A percentile compares a stretch with the other conserved stretches of the same genome.
Conservation (phyloP, 2,113 vertebrate species). For the Siniperca chuatsi region DNA sequence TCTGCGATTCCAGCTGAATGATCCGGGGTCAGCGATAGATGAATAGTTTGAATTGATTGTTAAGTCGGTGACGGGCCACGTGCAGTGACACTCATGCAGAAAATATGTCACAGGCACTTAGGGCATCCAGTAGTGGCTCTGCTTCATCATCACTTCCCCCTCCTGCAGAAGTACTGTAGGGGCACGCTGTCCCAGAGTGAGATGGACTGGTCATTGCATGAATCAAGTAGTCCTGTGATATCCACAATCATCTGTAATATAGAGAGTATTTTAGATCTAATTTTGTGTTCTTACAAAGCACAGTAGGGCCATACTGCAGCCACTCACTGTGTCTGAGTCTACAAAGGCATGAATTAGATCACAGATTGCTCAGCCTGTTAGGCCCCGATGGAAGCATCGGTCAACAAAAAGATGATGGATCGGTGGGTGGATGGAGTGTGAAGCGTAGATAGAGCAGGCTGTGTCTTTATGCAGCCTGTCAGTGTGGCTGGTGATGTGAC, state of each 20-base stretch:
- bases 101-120: constrained; percentile 55
- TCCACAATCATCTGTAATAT: neutral
- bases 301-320: neutral
- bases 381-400: constrained; percentile 6
- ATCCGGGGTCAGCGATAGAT: constrained; percentile 43
- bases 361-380: constrained; percentile 37
- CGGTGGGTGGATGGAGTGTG: constrained; percentile 18
- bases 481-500: constrained; percentile 31
- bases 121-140: constrained; percentile 36
- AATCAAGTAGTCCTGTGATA: neutral
- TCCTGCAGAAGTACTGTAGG: neutral
- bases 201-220: neutral
- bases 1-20: constrained; percentile 77
- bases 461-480: constrained; percentile 52
- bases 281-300: constrained; percentile 15
- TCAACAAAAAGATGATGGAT: constrained; percentile 55
- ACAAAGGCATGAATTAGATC: constrained; percentile 17
- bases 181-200: neutral
- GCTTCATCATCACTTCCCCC: constrained; percentile 14
- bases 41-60: constrained; percentile 61
- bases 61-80: constrained; percentile 40
- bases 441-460: constrained; percentile 18
- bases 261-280: neutral
- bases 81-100: constrained; percentile 60
- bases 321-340: neutral